Percentiles rank a stretch among this genome's conserved stretches.
phyloP scores from a whole-genome alignment of 1,140 invertebrate genomes.

The Bombus pascuorum region DNA sequence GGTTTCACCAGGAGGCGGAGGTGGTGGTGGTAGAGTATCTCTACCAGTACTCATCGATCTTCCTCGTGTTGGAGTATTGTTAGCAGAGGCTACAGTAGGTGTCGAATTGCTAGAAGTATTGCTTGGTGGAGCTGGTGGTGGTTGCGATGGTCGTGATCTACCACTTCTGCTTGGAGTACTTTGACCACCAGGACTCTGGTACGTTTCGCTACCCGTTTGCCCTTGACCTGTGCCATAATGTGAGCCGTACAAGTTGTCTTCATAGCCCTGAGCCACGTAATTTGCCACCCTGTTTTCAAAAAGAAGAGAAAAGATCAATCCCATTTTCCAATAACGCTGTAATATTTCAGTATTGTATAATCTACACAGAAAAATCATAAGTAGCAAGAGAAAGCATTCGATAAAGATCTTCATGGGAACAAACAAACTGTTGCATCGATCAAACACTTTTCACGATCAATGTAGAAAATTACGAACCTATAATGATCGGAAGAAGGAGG shows the following conservation, averaged over 20 bases:
- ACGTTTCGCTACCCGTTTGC: slow-evolving; percentile 78
- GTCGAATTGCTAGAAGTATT: slow-evolving; percentile 87
- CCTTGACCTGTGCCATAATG: slow-evolving; percentile 79
- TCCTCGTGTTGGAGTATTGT: slow-evolving; percentile 87
- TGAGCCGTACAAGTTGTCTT: slow-evolving; percentile 81
- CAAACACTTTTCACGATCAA: no score
- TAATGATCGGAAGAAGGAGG: slow-evolving; percentile 80
- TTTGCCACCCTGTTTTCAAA: slow-evolving; percentile 69
- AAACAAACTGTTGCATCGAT: no score
- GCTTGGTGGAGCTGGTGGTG: slow-evolving; percentile 92
- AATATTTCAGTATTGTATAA: no score
- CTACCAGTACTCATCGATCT: slow-evolving; percentile 87
- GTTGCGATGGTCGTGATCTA: slow-evolving; percentile 90
- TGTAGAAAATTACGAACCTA: slow-evolving; percentile 65
- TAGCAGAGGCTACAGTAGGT: slow-evolving; percentile 86
- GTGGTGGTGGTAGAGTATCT: slow-evolving; percentile 93
- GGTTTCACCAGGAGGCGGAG: slow-evolving; percentile 88
- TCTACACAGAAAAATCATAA: no score
- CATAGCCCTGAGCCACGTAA: slow-evolving; percentile 78
- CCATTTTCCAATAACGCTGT: background rate
- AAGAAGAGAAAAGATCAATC: background rate
- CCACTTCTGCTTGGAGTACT: slow-evolving; percentile 84
- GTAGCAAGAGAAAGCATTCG: no score
- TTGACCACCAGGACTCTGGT: slow-evolving; percentile 82
- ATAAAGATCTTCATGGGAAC: no score